Percentiles rank a stretch among this genome's conserved stretches.
phyloP scores from a whole-genome alignment of 2,797 vertebrate species.

The Selene dorsalis region DNA sequence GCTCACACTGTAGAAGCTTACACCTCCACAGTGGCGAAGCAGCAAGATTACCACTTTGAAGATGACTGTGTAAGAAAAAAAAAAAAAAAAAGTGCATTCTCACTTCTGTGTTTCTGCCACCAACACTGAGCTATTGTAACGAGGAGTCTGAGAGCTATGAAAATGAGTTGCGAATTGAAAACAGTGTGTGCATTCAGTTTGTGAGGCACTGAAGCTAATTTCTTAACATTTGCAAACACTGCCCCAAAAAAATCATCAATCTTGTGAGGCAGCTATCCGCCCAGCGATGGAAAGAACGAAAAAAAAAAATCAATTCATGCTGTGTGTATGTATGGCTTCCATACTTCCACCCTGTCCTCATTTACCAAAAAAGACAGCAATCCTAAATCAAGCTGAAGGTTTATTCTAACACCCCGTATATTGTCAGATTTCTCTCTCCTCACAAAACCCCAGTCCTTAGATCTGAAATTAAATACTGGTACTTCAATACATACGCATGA shows the following conservation, averaged over 20 bases:
- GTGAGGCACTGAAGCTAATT: conserved; percentile 57
- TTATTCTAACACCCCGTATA: conserved; percentile 36
- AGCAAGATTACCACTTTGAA: conserved; percentile 43
- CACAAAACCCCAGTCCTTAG: conserved; percentile 29
- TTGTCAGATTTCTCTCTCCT: conserved; percentile 18
- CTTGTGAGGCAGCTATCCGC: conserved; percentile 53
- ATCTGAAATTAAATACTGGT: conserved; percentile 22
- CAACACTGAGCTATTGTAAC: conserved; percentile 32
- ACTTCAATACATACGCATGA: conserved; percentile 15
- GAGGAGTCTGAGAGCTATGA: conserved; percentile 55
- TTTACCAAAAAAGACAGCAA: conserved; percentile 51
- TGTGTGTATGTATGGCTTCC: conserved; percentile 29
- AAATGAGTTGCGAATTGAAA: conserved; percentile 62
- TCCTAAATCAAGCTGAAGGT: conserved; percentile 50
- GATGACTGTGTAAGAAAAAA: conserved; percentile 10
- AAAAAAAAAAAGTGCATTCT: conserved; percentile 11
- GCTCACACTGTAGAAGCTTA: conserved; percentile 20
- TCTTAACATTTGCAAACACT: conserved; percentile 53
- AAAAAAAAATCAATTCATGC: conserved; percentile 43
- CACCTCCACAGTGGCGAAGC: conserved; percentile 36
- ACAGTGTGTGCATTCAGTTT: conserved; percentile 36
- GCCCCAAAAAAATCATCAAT: conserved; percentile 55
- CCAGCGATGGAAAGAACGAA: conserved; percentile 8
- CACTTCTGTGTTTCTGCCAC: conserved; percentile 9
- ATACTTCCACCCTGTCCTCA: conserved; percentile 48